phyloP scores from a whole-genome alignment of 2,113 vertebrate species.

The Tragulus kanchil region DNA sequence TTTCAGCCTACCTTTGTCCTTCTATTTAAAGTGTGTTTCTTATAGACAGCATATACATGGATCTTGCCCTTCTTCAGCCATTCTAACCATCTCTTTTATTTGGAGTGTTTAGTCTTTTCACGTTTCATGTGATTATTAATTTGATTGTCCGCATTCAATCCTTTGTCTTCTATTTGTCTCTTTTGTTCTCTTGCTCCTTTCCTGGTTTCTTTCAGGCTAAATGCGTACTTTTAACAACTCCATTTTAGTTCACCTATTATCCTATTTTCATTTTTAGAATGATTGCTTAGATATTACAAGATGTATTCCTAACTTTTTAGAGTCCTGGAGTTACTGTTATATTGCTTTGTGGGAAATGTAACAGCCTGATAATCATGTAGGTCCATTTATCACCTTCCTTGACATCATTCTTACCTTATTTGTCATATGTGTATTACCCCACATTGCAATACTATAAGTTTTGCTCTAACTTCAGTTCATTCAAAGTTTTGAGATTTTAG shows the following conservation, averaged over 20 bases:
- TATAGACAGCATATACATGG: neutral
- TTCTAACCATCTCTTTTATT: constrained; percentile 52
- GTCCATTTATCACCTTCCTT: neutral
- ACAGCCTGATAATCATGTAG: neutral
- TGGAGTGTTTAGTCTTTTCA: constrained; percentile 18
- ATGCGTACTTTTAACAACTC: neutral
- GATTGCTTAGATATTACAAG: constrained; percentile 1
- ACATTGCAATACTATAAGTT: neutral
- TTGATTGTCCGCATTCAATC: constrained; percentile 4
- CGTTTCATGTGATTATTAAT: constrained; percentile 14
- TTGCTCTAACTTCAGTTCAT: constrained; percentile 23
- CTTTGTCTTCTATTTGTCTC: neutral
- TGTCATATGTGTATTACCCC: neutral
- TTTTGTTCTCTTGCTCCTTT: neutral
- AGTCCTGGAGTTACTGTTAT: neutral
- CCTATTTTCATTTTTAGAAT: neutral
- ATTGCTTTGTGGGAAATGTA: neutral
- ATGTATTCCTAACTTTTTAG: constrained; percentile 14
- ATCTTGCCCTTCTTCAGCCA: constrained; percentile 21
- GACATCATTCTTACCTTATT: neutral
- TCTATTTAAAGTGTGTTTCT: neutral
- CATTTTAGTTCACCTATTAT: neutral
- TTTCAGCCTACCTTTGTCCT: neutral
- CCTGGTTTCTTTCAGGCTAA: constrained; percentile 12
- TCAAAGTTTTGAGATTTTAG: constrained; percentile 34